phyloP scores from a whole-genome alignment of 1,140 invertebrate genomes.

The Brevipalpus yothersi region DNA sequence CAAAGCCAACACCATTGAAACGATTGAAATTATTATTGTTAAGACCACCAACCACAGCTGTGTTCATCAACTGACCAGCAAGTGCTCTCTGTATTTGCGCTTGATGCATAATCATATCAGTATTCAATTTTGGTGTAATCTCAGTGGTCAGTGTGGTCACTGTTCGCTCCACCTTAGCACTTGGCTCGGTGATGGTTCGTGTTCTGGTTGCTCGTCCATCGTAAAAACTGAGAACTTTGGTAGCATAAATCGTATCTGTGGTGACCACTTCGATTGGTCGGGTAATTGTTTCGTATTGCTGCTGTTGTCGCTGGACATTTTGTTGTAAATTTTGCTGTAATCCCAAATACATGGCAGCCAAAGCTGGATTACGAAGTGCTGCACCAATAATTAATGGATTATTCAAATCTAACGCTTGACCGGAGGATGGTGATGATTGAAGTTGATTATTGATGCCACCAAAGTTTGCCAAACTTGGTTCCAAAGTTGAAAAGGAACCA shows the following conservation, averaged over 20 bases:
- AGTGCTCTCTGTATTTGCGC: constrained; percentile 8
- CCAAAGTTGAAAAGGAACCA: constrained; percentile 31
- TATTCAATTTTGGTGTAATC: constrained; percentile 12
- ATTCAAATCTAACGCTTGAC: constrained; percentile 10
- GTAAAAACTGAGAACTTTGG: constrained; percentile 17
- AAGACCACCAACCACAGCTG: neutral
- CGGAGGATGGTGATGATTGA: neutral
- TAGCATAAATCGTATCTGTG: constrained; percentile 16
- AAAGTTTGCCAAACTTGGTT: constrained; percentile 1
- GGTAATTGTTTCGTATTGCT: constrained; percentile 13
- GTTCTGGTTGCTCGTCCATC: constrained; percentile 16
- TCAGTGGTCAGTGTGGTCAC: constrained; percentile 15
- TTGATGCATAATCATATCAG: constrained; percentile 10
- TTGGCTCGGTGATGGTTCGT: constrained; percentile 14
- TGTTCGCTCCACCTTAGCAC: constrained; percentile 10
- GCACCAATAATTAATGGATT: constrained; percentile 14
- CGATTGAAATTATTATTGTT: neutral
- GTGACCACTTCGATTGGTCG: constrained; percentile 13
- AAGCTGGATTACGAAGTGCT: constrained; percentile 15
- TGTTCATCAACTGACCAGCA: constrained; percentile 1
- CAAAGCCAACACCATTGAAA: neutral
- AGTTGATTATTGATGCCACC: neutral
- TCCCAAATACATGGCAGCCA: constrained; percentile 15
- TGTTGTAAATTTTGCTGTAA: constrained; percentile 13
- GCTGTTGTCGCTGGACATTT: neutral